Evolutionary conservation across 2,888 invertebrate species (phyloP), one percentile per base, ranked within the genome.

Genomic region (Gisinianus flammeolus): DNA sequence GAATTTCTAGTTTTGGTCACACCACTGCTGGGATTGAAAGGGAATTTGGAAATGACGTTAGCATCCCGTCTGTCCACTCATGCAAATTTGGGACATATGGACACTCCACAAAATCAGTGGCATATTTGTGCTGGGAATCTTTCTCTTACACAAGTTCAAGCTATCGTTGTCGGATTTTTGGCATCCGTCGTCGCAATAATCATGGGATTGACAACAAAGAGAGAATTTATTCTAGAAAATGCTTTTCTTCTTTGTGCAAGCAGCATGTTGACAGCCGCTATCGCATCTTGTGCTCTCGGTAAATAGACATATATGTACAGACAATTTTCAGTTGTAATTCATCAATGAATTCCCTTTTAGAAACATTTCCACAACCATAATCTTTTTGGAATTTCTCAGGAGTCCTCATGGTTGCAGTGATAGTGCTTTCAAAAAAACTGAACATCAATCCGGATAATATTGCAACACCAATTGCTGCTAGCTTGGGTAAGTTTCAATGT

Each of bases 61-160:
- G 96, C 96, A 24, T 95, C 96, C 64, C 89, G 97, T 77, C 89
- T 97, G 4, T 96, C 96, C 19, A 97, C 96, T n/a, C 93, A 95
- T 69, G 80, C 93, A 19, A 93, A 94, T 87, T 88, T 93, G 80
- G 93, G 93, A 12, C 91, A 92, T 85, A 91, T 93, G 91, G 92
- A 93, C 85, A 89, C 90, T 26, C 87, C 89, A 5, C 89, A 90
- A 84, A 91, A 92, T 85, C 89, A 91, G 84, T 88, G 90, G 87
- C 88, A 88, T 84, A 91, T 92, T 90, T 91, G 93, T 83, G 88
- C 90, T 58, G 92, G 92, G 80, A 93, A 93, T 87, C 88, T 93
- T 86, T 92, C 92, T 76, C 88, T 93, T 73, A 91, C 93, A 83
- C 93, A 93, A 90, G 92, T 91, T 85, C 91, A 91, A 87, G 92